Evolutionary conservation across 2,113 vertebrate species (phyloP), one percentile per base, ranked within the genome.

Genomic region (Willisornis vidua): DNA sequence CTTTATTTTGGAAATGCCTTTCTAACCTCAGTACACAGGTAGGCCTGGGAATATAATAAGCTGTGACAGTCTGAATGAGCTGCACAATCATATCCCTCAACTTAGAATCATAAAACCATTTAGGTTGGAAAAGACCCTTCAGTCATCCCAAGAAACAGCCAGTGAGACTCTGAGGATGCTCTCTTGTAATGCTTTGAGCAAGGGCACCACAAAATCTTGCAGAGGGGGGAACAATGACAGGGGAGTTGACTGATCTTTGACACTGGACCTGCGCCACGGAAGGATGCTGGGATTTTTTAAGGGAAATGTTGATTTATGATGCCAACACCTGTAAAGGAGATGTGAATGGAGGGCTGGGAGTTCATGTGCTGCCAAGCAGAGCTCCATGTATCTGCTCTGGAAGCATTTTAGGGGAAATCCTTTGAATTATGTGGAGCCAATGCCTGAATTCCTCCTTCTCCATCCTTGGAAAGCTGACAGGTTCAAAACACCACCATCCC

Each of bases 101-200:
- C 31, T 49, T 6, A 6, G 73, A 68, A 72, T 12, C 15, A 3
- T 0, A 8, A 68, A 29, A n/a, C 8, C 10, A 4, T 28, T 77
- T n/a, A 4, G 13, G 51, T 11, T 59, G 78, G 77, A 20, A 33
- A 82, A 90, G 37, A 63, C 43, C 51, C 61, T 25, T 25, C 12
- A 41, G 73, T n/a, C 31, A 58, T 31, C 81, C 63, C n/a, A 15
- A 52, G 23, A 18, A 37, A 3, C 65, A 9, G 25, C 55, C 46
- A 63, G 46, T 1, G 41, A 62, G 62, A 12, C 25, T n/a, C 23
- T 0, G 2, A 35, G 61, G 70, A 25, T 4, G 7, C 37, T 29
- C 25, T 19, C 3, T 41, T 29, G 13, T 4, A 4, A 43, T 0
- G 0, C 46, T 35, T 39, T 4, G 31, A 67, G 39, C 3, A 5